A percentile compares a stretch with the other conserved stretches of the same genome.
Evolutionary conservation across 2,113 vertebrate species (phyloP).

Genomic region (Toxotes chatareus): DNA sequence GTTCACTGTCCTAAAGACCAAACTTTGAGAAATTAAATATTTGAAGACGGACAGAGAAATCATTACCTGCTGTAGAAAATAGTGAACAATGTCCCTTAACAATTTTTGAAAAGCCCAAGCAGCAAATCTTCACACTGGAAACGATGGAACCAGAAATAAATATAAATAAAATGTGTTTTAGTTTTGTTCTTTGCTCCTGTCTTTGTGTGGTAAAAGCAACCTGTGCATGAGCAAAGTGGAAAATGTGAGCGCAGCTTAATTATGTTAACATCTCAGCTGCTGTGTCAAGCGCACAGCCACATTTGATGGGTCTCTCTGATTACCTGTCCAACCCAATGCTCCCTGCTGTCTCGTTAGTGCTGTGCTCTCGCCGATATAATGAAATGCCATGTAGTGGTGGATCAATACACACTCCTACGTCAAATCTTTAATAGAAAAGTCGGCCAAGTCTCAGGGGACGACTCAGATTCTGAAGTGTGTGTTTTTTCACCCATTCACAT

Average conservation of each 20-base stretch:
- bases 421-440: constrained; percentile 28
- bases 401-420: constrained; percentile 53
- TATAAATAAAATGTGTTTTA: background rate
- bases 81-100: too few species aligned
- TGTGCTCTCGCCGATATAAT: constrained; percentile 19
- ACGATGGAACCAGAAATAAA: too few species aligned
- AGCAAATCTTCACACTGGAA: too few species aligned
- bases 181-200: background rate
- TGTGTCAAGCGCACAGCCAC: background rate
- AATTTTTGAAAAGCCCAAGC: too few species aligned
- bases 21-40: background rate
- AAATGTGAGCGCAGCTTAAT: background rate
- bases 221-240: background rate
- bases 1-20: constrained; percentile 24
- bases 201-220: background rate
- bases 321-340: constrained; percentile 15
- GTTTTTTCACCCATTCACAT: constrained; percentile 34
- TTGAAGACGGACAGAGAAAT: background rate
- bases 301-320: constrained; percentile 24
- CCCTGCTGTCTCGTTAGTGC: constrained; percentile 51
- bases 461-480: background rate
- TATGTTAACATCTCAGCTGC: background rate
- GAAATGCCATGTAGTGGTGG: constrained; percentile 39
- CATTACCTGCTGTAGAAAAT: background rate
- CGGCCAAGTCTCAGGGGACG: background rate